Evolutionary conservation across 1,140 invertebrate genomes (phyloP).

Genomic region (Zaprionus nigranus): DNA sequence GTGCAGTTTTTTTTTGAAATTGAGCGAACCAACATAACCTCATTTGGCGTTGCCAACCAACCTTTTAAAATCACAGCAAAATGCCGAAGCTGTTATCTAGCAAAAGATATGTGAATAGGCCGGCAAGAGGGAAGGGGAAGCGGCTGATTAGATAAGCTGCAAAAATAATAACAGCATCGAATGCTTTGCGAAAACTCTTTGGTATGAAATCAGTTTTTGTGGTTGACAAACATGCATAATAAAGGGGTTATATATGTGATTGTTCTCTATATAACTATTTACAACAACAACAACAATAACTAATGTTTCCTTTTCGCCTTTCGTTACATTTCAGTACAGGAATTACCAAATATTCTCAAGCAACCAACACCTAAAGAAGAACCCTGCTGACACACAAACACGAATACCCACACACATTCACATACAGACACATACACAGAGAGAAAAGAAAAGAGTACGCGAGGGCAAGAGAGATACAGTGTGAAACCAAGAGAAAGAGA

Average conservation of each 20-base stretch:
- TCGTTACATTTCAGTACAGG: slow-evolving; percentile 59
- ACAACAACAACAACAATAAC: not conserved
- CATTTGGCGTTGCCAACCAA: slow-evolving; percentile 12
- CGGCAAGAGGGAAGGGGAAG: slow-evolving; percentile 5
- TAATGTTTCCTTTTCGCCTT: slow-evolving; percentile 14
- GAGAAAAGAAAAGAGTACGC: not conserved
- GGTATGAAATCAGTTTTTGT: slow-evolving; percentile 6
- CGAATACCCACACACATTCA: slow-evolving; percentile 2
- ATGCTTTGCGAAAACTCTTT: slow-evolving; percentile 15
- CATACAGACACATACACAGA: not conserved
- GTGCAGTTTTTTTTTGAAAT: slow-evolving; percentile 9
- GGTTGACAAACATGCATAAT: not conserved
- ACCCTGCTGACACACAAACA: slow-evolving; percentile 23
- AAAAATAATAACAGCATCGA: not conserved
- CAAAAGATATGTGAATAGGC: slow-evolving; percentile 17
- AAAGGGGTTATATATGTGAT: not conserved
- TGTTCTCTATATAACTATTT: not conserved
- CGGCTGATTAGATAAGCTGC: slow-evolving; percentile 43
- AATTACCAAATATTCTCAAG: slow-evolving; percentile 63
- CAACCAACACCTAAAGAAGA: slow-evolving; percentile 30
- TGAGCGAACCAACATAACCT: not conserved
- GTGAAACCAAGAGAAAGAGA: slow-evolving; percentile 18
- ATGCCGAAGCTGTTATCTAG: slow-evolving; percentile 42
- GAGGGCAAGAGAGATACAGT: not conserved
- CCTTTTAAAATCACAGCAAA: slow-evolving; percentile 37